Base-by-base conservation (phyloP, 1,140 invertebrate genomes). In the Psix sp. region DNA sequence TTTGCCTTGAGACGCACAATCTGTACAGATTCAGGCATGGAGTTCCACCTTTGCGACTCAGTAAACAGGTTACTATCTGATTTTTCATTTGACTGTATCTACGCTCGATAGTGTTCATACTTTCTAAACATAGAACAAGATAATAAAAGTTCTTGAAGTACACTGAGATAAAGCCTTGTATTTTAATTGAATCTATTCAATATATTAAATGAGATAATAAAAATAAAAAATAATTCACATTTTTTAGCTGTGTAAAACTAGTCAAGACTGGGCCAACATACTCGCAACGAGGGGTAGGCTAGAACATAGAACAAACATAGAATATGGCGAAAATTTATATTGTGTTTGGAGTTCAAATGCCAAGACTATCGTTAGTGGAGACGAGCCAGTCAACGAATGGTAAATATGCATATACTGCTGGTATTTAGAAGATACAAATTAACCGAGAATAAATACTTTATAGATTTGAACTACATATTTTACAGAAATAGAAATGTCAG, bases 251-350 rank as follows among this genome's bases (percentile, higher is more conserved):
- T 91, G 90, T 77, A 92, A 91, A 79, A 91, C 91, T 73, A 90
- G 94, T 75, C 92, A 95, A 85, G 92, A 94, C 80, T 96, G 95
- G 94, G 95, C 94, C 0, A 92, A 93, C 59, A 87, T 90, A 46
- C 80, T 96, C 15, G 92, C 92, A 1, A 87, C 89, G 20, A 91
- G 86, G 57, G 91, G 92, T 29, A 87, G 85, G 43, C 88, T 96
- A 74, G 89, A 93, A 66, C 95, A 97, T 80, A 91, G 94, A 20
- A 89, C 90, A 15, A 90, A 93, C 70, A 90, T 89, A 60, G 90
- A 91, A 15, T 95, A 95, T 81, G 94, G 94, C 0, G 94, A 95
- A 81, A 96, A 95, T 81, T 91, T 95, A 52, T 95, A 92, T 77
- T 91, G 90, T 56, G 89, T 91, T 76, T 94, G 92, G 90, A 92